phyloP scores from a whole-genome alignment of 2,888 invertebrate species.

The Hipparchia sbordonii region DNA sequence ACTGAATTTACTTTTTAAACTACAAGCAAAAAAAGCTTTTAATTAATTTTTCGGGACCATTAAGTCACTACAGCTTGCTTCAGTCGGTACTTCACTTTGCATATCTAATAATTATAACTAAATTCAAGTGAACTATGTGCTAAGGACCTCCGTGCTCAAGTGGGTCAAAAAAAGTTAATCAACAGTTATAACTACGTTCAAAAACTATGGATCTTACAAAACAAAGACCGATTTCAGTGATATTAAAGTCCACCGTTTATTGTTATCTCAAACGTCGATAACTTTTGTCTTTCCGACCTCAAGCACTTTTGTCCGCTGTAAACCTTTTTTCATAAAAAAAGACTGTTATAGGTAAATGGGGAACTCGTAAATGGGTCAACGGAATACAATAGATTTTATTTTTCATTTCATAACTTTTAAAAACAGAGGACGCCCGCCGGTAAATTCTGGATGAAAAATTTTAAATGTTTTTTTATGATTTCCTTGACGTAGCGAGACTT shows the following conservation, averaged over 20 bases:
- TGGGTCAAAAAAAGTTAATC: too few species aligned
- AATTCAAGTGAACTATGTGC: too few species aligned
- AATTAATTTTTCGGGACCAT: too few species aligned
- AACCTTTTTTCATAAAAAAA: conserved; percentile 28
- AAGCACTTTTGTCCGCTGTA: conserved; percentile 25
- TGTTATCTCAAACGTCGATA: conserved; percentile 32
- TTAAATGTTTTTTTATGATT: not conserved
- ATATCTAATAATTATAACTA: too few species aligned
- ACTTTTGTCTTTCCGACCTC: conserved; percentile 28
- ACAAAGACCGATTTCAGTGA: conserved; percentile 14
- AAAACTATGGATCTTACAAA: not conserved
- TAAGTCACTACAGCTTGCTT: too few species aligned
- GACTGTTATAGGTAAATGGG: conserved; percentile 31
- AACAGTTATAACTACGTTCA: too few species aligned
- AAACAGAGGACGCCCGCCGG: conserved; percentile 1
- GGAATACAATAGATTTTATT: conserved; percentile 30
- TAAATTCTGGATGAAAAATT: conserved; percentile 4
- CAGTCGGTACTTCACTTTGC: too few species aligned
- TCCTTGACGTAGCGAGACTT: too few species aligned
- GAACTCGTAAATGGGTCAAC: conserved; percentile 35
- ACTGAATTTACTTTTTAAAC: too few species aligned
- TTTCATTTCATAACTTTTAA: conserved; percentile 26
- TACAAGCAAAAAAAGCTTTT: too few species aligned
- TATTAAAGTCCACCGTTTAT: not conserved
- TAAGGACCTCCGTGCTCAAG: too few species aligned